Evolutionary conservation across 2,888 invertebrate species (phyloP).

Genomic region (Dolichopus griseipennis): DNA sequence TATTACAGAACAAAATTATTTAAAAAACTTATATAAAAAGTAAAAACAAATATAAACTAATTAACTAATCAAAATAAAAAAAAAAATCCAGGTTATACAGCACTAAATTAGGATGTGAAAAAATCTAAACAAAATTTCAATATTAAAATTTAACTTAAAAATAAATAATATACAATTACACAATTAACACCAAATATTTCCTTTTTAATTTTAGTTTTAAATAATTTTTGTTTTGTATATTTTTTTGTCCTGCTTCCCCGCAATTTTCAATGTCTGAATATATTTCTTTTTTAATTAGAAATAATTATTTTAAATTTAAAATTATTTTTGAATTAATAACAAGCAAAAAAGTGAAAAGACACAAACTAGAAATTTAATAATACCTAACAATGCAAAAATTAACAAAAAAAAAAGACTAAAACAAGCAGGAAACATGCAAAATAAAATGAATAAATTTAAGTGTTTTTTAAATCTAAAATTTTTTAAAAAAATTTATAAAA

Average conservation of each 20-base stretch:
- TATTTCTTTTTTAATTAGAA: background rate
- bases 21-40: too few species aligned
- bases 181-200: background rate
- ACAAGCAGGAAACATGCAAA: conserved; percentile 18
- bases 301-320: background rate
- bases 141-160: too few species aligned
- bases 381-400: conserved; percentile 12
- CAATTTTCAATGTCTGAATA: background rate
- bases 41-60: too few species aligned
- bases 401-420: background rate
- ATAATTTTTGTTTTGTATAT: background rate
- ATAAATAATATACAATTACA: conserved; percentile 8
- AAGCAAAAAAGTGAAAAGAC: conserved; percentile 26
- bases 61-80: too few species aligned
- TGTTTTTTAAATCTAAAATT: conserved; percentile 9
- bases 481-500: conserved; percentile 15
- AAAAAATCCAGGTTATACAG: too few species aligned
- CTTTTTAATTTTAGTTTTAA: background rate
- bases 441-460: conserved; percentile 12
- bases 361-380: conserved; percentile 14
- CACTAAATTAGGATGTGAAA: too few species aligned
- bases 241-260: conserved; percentile 12
- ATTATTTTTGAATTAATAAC: background rate
- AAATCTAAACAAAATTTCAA: too few species aligned
- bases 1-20: too few species aligned